These are phyloP conservation scores for Sycobia sp. DNA, from an alignment of 1,140 invertebrate species.

Conservation along the genomic window DNA sequence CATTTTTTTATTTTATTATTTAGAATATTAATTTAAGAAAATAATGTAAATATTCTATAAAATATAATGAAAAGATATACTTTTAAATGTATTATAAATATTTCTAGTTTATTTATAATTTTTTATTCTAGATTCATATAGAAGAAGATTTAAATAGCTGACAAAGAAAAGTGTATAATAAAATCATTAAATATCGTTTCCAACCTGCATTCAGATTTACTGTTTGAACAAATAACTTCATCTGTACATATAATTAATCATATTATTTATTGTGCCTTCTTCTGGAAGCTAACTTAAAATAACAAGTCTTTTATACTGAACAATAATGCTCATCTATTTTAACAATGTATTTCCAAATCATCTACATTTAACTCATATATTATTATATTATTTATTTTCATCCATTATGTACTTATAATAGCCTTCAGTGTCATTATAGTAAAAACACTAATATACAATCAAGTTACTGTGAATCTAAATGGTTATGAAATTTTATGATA, in stretches of 20 bases:
- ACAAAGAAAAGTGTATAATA: slow-evolving; percentile 29
- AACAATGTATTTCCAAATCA: background rate
- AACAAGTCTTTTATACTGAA: slow-evolving; percentile 5
- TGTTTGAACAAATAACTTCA: slow-evolving; percentile 3
- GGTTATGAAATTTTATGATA: slow-evolving; percentile 32
- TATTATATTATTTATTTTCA: slow-evolving; percentile 17
- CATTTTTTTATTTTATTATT: background rate
- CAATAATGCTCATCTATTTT: background rate
- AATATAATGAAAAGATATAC: no score
- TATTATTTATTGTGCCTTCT: slow-evolving; percentile 32
- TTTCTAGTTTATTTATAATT: background rate
- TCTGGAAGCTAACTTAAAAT: slow-evolving; percentile 16
- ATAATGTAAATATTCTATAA: background rate
- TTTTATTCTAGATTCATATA: slow-evolving; percentile 47
- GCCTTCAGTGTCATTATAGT: slow-evolving; percentile 4
- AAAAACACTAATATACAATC: slow-evolving; percentile 22
- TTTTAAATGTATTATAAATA: no score
- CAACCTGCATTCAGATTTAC: no score
- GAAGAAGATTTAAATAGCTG: slow-evolving; percentile 50
- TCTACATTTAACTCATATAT: background rate
- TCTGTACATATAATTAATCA: slow-evolving; percentile 30
- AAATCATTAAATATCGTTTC: no score
- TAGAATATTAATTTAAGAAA: background rate
- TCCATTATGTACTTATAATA: background rate
- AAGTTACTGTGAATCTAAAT: slow-evolving; percentile 9